Evolutionary conservation across 2,888 invertebrate species (phyloP), one percentile per base, ranked within the genome.

Genomic region (Polia nebulosa): DNA sequence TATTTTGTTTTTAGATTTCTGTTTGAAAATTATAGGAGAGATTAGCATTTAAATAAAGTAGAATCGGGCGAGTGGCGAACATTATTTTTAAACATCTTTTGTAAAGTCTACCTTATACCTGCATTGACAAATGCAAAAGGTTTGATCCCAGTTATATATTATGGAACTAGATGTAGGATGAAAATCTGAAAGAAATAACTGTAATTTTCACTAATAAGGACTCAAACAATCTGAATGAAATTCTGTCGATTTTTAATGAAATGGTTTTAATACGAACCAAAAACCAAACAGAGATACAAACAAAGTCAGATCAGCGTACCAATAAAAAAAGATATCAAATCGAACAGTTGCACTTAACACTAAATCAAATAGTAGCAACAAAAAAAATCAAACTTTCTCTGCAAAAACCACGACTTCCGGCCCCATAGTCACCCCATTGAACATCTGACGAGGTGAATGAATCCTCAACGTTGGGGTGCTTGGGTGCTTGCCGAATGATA

Each of bases 401-500:
- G 88, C 88, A 92, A 94, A 93, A 93, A 89, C 78, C 49, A 80
- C 82, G 83, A 90, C 88, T 92, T 93, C 91, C 93, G 89, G 90
- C 90, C 92, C 90, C 81, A 77, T 85, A 76, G 78, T 85, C 88
- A 92, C 88, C 87, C 94, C 92, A 94, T 94, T 94, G 93, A 94
- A 93, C 94, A 95, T 94, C 93, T 95, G 95, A 94, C 94, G 93
- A 95, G 94, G 94, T 94, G 94, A 95, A 95, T 94, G 95, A 92
- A 94, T 93, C 90, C 90, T 89, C 82, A 83, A 81, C 76, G 74
- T 89, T 90, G 79, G 93, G 92, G 93, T 92, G 92, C 88, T 84
- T 81, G 80, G 92, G 91, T 91, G 92, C 89, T 85, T 84, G 80
- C 81, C 81, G 85, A 92, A 83, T 93, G 93, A 92, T 94, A 94